Evolutionary conservation across 2,888 invertebrate species (phyloP).

Genomic region (Scelioninae gen. 1): DNA sequence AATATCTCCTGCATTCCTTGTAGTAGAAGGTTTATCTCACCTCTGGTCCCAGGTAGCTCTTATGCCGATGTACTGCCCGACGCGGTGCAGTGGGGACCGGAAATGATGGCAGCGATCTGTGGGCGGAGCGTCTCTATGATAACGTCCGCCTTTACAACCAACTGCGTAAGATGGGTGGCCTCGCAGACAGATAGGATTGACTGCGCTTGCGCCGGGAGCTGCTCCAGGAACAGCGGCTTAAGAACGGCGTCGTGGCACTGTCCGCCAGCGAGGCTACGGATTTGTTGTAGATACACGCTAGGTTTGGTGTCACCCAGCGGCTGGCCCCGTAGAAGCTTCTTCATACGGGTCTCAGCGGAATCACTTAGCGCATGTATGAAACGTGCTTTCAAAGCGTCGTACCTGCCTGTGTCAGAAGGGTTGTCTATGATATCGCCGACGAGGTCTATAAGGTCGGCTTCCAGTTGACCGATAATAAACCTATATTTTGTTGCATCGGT

Average conservation of each 20-base stretch:
- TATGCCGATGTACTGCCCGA: too few species aligned
- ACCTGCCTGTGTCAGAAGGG: conserved; percentile 9
- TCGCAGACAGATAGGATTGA: not conserved
- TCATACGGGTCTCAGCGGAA: not conserved
- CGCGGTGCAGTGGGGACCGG: not conserved
- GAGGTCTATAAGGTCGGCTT: not conserved
- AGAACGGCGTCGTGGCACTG: not conserved
- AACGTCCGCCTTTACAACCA: not conserved
- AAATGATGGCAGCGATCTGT: not conserved
- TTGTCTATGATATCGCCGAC: conserved; percentile 32
- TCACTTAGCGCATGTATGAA: not conserved
- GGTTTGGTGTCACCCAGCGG: conserved; percentile 34
- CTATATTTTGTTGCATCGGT: not conserved
- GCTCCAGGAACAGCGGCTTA: conserved; percentile 1
- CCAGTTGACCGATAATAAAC: not conserved
- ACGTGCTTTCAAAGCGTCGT: conserved; percentile 11
- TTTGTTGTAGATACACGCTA: conserved; percentile 20
- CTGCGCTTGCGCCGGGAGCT: not conserved
- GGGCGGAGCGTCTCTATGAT: not conserved
- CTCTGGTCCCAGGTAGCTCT: too few species aligned
- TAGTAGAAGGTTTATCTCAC: too few species aligned
- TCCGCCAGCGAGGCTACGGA: not conserved
- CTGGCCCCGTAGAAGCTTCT: conserved; percentile 8
- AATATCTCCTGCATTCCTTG: too few species aligned
- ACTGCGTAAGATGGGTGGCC: not conserved